These are phyloP conservation scores for Dendrocincla tyrannina DNA, from an alignment of 2,797 vertebrate species.

Conservation along the genomic window DNA sequence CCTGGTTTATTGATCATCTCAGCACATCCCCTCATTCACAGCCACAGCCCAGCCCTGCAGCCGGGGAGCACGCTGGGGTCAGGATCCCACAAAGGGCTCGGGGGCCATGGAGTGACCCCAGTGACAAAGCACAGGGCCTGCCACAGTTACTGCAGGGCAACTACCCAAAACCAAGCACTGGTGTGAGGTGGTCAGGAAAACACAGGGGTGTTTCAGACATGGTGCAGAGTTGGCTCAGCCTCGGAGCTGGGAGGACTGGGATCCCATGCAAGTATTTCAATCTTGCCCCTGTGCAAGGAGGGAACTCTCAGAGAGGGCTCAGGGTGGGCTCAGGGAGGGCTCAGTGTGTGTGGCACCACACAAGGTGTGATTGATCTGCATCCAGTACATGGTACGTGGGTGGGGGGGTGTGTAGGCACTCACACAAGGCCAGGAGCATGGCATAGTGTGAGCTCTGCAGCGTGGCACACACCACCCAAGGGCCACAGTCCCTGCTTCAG, in stretches of 20 bases:
- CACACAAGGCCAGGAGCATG: accelerated
- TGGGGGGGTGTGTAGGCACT: too few relatives aligned
- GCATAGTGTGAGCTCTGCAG: neutral
- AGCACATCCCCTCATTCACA: neutral
- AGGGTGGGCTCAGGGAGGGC: neutral
- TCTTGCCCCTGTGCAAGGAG: neutral
- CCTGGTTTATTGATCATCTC: neutral
- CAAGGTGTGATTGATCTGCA: neutral
- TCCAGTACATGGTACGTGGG: accelerated
- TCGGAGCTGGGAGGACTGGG: accelerated
- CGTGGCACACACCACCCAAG: neutral
- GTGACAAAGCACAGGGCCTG: neutral
- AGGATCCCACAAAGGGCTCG: neutral
- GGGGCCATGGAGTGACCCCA: neutral
- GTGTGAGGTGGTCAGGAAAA: neutral
- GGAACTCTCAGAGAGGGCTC: neutral
- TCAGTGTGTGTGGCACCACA: neutral
- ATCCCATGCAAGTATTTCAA: neutral
- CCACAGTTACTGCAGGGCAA: neutral
- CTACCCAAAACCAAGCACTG: accelerated
- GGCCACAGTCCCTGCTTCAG: neutral
- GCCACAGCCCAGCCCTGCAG: neutral
- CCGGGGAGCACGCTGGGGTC: neutral
- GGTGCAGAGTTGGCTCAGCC: accelerated
- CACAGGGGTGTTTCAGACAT: accelerated